A percentile compares a stretch with the other conserved stretches of the same genome.
These are phyloP conservation scores for Labeo rohita DNA, from an alignment of 2,113 vertebrate genomes.

Conservation along the genomic window DNA sequence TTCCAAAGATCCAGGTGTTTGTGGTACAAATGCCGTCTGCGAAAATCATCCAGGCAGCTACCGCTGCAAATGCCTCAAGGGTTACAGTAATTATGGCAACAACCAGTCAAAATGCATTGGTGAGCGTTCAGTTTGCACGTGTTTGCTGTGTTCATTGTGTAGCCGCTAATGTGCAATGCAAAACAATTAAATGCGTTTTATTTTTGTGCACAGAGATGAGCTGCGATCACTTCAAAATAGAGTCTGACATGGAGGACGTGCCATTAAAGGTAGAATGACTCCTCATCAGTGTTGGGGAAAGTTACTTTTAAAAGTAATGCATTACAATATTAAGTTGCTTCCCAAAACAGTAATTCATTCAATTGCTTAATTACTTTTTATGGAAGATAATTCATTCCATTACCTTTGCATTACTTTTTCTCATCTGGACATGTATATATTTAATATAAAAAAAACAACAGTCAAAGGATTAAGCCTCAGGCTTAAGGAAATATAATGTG, in stretches of 20 bases:
- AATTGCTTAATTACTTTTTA: no score
- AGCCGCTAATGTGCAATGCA: background rate
- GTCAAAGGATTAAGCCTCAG: no score
- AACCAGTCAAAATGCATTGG: conserved; percentile 66
- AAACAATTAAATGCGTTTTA: background rate
- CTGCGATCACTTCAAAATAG: conserved; percentile 60
- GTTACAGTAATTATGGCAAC: conserved; percentile 70
- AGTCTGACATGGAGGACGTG: background rate
- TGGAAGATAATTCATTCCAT: no score
- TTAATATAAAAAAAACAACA: no score
- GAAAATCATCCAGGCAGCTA: conserved; percentile 65
- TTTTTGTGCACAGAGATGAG: conserved; percentile 59
- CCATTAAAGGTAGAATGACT: background rate
- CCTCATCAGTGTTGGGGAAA: background rate
- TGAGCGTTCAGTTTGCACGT: conserved; percentile 43
- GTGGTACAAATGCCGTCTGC: conserved; percentile 66
- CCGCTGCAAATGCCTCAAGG: conserved; percentile 66
- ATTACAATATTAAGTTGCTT: no score
- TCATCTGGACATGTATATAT: no score
- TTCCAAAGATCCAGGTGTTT: conserved; percentile 55
- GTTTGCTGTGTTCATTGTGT: background rate
- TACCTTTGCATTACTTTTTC: no score
- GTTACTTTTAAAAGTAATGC: no score
- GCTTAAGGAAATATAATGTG: no score
- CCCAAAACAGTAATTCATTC: no score